Percentiles rank a stretch among this genome's conserved stretches.
phyloP scores from a whole-genome alignment of 1,140 invertebrate genomes.

The Gonioctena quinquepunctata region DNA sequence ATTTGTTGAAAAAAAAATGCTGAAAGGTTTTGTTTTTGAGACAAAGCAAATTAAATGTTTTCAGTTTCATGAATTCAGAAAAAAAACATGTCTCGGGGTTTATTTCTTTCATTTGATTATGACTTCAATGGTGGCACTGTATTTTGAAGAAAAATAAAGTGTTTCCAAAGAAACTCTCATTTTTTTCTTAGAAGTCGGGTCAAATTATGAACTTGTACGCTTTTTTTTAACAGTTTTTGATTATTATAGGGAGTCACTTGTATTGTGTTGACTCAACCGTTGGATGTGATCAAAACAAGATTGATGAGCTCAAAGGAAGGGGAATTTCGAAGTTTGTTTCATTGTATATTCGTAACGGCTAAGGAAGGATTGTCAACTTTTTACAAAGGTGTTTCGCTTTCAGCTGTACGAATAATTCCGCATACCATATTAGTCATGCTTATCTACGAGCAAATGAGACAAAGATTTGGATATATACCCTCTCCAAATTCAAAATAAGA shows the following conservation, averaged over 20 bases:
- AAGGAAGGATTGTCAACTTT: constrained; percentile 89
- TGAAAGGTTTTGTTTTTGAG: too few relatives aligned
- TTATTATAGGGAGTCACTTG: constrained; percentile 75
- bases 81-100: too few relatives aligned
- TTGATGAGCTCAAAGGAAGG: constrained; percentile 90
- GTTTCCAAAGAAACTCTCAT: too few relatives aligned
- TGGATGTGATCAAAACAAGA: constrained; percentile 95
- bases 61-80: too few relatives aligned
- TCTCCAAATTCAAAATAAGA: background rate
- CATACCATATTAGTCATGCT: constrained; percentile 97
- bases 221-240: background rate
- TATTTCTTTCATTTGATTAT: too few relatives aligned
- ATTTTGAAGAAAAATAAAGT: too few relatives aligned
- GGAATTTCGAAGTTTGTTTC: constrained; percentile 78
- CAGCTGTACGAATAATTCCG: constrained; percentile 96
- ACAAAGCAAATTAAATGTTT: too few relatives aligned
- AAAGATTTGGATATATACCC: constrained; percentile 71
- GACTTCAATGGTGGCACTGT: too few relatives aligned
- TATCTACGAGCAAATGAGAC: constrained; percentile 90
- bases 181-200: too few relatives aligned
- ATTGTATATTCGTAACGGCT: constrained; percentile 69
- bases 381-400: constrained; percentile 96
- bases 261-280: constrained; percentile 90
- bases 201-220: too few relatives aligned
- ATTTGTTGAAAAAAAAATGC: too few relatives aligned